phyloP scores from a whole-genome alignment of 2,888 invertebrate genomes.

The Entomobrya multifasciata region DNA sequence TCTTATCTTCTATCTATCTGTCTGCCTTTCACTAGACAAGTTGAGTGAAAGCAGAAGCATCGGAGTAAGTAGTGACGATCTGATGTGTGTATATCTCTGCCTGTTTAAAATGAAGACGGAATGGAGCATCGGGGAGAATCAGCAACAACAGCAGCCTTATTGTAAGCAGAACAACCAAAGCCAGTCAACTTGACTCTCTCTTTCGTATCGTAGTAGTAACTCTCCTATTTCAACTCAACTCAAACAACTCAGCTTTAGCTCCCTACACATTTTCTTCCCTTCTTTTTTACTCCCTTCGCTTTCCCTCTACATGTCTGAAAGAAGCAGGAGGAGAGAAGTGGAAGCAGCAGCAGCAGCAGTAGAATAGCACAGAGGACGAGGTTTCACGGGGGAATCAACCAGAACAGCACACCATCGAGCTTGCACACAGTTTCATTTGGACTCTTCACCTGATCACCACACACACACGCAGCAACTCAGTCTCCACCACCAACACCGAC shows the following conservation, averaged over 20 bases:
- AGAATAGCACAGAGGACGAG: background rate
- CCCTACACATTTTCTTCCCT: background rate
- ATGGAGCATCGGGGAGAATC: background rate
- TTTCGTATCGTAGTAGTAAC: no score
- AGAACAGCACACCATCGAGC: constrained; percentile 32
- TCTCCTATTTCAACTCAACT: background rate
- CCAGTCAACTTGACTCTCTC: constrained; percentile 21
- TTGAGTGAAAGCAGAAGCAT: no score
- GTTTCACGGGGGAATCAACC: constrained; percentile 48
- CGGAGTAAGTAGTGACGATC: no score
- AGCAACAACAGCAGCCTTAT: no score
- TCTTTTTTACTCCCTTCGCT: background rate
- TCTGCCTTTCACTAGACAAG: no score
- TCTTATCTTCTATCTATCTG: no score
- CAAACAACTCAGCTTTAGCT: no score
- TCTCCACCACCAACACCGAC: no score
- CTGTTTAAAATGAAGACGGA: constrained; percentile 13
- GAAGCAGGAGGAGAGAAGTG: no score
- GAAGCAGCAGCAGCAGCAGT: no score
- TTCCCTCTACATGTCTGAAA: background rate
- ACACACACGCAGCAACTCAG: constrained; percentile 37
- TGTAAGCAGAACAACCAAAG: no score
- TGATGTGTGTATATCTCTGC: background rate
- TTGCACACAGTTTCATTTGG: constrained; percentile 68
- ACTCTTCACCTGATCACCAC: constrained; percentile 74